Percentiles rank a stretch among this genome's conserved stretches.
These are phyloP conservation scores for Astatoreochromis straeleni DNA, from an alignment of 2,113 vertebrate genomes.

Conservation along the genomic window DNA sequence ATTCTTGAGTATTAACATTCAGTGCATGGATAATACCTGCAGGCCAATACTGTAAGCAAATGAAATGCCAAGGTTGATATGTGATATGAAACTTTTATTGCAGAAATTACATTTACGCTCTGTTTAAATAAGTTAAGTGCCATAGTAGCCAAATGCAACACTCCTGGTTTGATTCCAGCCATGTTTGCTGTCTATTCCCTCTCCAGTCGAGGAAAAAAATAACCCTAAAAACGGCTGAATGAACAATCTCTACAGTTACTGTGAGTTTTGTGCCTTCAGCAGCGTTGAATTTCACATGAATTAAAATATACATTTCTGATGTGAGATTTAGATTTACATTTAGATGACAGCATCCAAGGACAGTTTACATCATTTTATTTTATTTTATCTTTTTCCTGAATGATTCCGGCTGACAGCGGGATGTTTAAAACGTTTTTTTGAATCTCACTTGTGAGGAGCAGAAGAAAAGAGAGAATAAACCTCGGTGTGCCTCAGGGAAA, in stretches of 20 bases:
- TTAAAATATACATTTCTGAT: not conserved
- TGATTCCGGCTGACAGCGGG: not conserved
- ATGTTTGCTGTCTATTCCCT: not conserved
- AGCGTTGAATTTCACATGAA: not conserved
- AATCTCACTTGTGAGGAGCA: not conserved
- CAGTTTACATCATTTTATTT: not conserved
- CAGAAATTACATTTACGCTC: not conserved
- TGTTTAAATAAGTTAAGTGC: not conserved
- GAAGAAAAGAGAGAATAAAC: not conserved
- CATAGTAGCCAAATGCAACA: not conserved
- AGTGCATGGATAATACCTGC: conserved; percentile 27
- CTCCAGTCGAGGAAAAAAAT: not conserved
- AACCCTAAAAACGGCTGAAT: not conserved
- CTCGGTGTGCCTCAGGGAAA: not conserved
- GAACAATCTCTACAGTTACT: not conserved
- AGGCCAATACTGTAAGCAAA: not conserved
- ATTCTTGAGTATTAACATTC: conserved; percentile 20
- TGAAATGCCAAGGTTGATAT: not conserved
- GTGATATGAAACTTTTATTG: not conserved
- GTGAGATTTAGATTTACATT: conserved; percentile 22
- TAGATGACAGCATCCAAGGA: conserved; percentile 11
- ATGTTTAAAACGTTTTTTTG: not conserved
- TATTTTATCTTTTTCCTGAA: not conserved
- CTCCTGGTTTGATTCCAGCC: not conserved
- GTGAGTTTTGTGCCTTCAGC: not conserved